phyloP scores from a whole-genome alignment of 2,113 vertebrate species.

The Oryzias melastigma region DNA sequence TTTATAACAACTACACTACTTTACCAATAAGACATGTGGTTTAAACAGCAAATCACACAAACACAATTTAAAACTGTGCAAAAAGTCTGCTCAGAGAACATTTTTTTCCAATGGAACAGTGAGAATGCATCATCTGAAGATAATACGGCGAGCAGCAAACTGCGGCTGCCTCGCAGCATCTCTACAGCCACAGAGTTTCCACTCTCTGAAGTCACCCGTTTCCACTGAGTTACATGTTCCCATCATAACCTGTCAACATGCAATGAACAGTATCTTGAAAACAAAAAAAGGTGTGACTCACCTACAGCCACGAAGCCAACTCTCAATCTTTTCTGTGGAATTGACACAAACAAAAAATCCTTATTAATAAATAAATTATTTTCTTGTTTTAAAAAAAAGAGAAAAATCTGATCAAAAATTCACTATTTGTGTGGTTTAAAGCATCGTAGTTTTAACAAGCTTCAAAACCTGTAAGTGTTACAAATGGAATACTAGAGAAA shows the following conservation, averaged over 20 bases:
- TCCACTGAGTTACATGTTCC: conserved; percentile 40
- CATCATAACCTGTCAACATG: conserved; percentile 10
- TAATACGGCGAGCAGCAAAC: conserved; percentile 19
- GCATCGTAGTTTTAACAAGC: not conserved
- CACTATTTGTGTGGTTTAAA: not conserved
- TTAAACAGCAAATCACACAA: not conserved
- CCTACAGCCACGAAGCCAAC: conserved; percentile 80
- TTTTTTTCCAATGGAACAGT: conserved; percentile 10
- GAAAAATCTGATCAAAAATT: too few relatives aligned
- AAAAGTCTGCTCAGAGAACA: not conserved
- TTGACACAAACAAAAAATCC: conserved; percentile 28
- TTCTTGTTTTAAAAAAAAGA: not conserved
- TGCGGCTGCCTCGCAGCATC: not conserved
- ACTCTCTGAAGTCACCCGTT: conserved; percentile 35
- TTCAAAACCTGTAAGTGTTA: not conserved
- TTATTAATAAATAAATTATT: not conserved
- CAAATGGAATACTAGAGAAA: not conserved
- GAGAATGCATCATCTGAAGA: conserved; percentile 12
- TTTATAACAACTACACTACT: too few relatives aligned
- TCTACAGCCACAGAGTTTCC: conserved; percentile 56
- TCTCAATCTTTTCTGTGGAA: conserved; percentile 78
- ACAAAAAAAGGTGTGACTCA: conserved; percentile 66
- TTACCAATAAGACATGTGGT: too few relatives aligned
- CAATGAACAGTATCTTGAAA: conserved; percentile 1
- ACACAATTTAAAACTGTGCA: not conserved